Conservation (phyloP, 2,113 vertebrate genomes). For the Phrynocephalus versicolor region DNA sequence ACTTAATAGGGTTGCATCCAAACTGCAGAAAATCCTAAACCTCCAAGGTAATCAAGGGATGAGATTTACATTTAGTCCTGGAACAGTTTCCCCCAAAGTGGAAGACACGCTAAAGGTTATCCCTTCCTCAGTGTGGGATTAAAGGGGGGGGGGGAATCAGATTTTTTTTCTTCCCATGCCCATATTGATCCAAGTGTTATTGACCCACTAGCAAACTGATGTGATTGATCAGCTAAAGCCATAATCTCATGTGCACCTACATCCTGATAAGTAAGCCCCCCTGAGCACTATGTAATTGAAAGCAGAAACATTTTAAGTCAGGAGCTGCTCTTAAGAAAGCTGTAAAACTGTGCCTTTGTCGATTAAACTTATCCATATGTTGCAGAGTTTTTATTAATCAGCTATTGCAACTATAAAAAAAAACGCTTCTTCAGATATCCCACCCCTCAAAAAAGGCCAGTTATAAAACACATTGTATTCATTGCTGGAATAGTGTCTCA, state of each 20-base stretch:
- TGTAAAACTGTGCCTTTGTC: background rate
- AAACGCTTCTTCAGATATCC: too few relatives aligned
- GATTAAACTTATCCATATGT: background rate
- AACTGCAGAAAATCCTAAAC: too few relatives aligned
- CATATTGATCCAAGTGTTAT: background rate
- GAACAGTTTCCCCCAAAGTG: too few relatives aligned
- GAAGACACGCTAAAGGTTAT: background rate
- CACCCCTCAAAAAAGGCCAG: too few relatives aligned
- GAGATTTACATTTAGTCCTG: background rate
- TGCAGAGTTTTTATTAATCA: too few relatives aligned
- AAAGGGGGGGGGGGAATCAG: too few relatives aligned
- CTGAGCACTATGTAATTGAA: background rate
- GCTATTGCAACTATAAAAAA: too few relatives aligned
- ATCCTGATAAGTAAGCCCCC: background rate
- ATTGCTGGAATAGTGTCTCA: too few relatives aligned
- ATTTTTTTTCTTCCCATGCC: too few relatives aligned
- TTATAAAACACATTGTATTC: too few relatives aligned
- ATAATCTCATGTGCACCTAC: background rate
- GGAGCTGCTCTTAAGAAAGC: background rate
- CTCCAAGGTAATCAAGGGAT: background rate
- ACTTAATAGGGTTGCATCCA: background rate
- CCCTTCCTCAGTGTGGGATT: too few relatives aligned
- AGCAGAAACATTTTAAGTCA: background rate
- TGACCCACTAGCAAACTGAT: background rate
- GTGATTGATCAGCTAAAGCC: background rate